Evolutionary conservation across 2,113 vertebrate genomes (phyloP).

Genomic region (Phylloscopus trochiloides): DNA sequence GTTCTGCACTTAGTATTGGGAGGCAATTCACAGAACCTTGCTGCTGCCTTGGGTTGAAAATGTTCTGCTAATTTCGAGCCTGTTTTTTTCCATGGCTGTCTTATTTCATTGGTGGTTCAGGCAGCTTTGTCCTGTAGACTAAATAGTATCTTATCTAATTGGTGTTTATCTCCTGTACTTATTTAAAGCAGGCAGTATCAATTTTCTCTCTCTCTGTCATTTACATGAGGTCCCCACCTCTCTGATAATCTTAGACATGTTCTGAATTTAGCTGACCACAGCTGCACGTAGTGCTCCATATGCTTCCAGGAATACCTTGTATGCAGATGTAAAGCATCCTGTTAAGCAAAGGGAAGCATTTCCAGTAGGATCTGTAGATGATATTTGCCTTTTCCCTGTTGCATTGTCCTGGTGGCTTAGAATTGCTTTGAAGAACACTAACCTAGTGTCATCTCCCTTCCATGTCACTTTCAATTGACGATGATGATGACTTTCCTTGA

Average conservation of each 20-base stretch:
- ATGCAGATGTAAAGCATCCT: not conserved
- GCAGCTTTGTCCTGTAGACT: not conserved
- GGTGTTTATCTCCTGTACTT: not conserved
- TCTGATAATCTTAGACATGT: not conserved
- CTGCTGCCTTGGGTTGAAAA: slow-evolving; percentile 14
- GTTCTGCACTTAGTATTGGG: not conserved
- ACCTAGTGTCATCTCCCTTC: not conserved
- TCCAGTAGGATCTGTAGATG: not conserved
- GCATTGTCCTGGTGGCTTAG: not conserved
- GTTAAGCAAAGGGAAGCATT: not conserved
- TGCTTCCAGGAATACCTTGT: not conserved
- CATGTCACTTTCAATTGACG: rapidly evolving
- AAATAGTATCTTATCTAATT: not conserved
- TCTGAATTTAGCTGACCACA: not conserved
- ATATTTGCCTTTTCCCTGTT: not conserved
- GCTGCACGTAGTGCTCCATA: rapidly evolving
- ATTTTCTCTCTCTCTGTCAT: not conserved
- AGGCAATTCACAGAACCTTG: not conserved
- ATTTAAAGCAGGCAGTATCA: not conserved
- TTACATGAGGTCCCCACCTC: not conserved
- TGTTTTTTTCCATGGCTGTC: not conserved
- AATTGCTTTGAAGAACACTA: not conserved
- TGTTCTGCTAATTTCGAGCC: not conserved
- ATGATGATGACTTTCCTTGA: not conserved
- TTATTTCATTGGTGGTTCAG: not conserved